Conservation (phyloP, 2,797 vertebrate species). For the Smutsia gigantea region DNA sequence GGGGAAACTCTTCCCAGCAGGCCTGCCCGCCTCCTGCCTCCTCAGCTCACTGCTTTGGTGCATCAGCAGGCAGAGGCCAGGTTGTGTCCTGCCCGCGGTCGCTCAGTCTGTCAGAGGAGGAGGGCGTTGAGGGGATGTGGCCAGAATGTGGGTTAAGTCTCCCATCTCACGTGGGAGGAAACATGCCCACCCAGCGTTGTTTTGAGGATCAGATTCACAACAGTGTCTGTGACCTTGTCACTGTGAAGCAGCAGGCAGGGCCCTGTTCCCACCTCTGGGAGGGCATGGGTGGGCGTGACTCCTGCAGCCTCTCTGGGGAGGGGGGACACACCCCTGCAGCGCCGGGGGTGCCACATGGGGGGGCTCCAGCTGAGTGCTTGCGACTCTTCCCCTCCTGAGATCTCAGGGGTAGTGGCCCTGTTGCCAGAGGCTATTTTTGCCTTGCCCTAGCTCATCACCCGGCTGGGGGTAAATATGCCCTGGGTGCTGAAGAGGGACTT, state of each 20-base stretch:
- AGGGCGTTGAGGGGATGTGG: neutral
- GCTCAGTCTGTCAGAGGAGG: neutral
- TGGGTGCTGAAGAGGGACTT: neutral
- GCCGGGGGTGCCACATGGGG: fast-evolving
- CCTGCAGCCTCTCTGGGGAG: neutral
- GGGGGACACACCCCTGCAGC: fast-evolving
- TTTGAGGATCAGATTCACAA: neutral
- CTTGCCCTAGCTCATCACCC: neutral
- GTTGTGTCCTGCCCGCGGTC: neutral
- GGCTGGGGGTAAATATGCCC: fast-evolving
- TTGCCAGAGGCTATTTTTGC: neutral
- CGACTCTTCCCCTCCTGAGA: neutral
- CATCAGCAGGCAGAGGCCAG: neutral
- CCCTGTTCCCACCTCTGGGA: neutral
- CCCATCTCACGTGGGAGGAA: fast-evolving
- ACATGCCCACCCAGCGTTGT: fast-evolving
- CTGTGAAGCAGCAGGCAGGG: neutral
- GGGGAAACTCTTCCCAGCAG: neutral
- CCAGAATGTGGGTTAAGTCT: neutral
- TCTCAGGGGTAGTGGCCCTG: neutral
- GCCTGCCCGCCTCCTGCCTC: too few species aligned
- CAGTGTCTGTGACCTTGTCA: neutral
- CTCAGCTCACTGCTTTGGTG: neutral
- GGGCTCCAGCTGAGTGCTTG: too few species aligned
- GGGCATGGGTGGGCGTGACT: too few species aligned